Percentiles rank a stretch among this genome's conserved stretches.
These are phyloP conservation scores for Tonatia bakeri DNA, from an alignment of 2,113 vertebrate genomes.

Conservation along the genomic window DNA sequence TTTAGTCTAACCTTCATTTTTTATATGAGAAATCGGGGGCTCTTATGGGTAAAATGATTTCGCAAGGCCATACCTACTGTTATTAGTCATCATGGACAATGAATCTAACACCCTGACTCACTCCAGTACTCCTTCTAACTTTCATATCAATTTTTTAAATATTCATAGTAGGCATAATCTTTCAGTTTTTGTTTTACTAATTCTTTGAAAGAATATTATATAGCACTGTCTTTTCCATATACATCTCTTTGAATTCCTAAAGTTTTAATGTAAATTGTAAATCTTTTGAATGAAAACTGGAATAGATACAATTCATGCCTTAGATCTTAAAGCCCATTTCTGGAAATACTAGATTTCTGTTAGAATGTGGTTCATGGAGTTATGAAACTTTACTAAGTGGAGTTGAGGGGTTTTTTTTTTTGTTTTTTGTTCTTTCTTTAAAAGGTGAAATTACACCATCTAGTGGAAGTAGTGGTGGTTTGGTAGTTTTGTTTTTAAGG, in stretches of 20 bases:
- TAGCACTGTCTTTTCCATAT: neutral
- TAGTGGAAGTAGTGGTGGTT: constrained; percentile 61
- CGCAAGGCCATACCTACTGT: neutral
- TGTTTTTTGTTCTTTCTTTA: no score
- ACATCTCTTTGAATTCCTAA: neutral
- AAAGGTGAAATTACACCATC: constrained; percentile 56
- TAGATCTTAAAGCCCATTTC: constrained; percentile 3
- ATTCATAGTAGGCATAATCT: neutral
- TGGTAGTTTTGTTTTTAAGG: constrained; percentile 41
- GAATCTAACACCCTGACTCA: neutral
- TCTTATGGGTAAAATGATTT: neutral
- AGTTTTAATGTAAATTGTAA: constrained; percentile 21
- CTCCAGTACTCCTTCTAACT: neutral
- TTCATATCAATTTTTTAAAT: constrained; percentile 32
- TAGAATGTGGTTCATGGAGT: neutral
- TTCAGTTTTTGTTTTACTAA: neutral
- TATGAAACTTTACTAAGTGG: constrained; percentile 4
- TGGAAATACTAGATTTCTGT: constrained; percentile 13
- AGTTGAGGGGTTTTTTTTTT: neutral
- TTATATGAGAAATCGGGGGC: neutral
- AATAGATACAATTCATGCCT: neutral
- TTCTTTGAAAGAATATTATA: neutral
- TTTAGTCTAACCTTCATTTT: neutral
- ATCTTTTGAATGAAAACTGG: constrained; percentile 30
- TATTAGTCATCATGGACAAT: neutral